Evolutionary conservation across 2,888 invertebrate genomes (phyloP).

Genomic region (Caenorhabditis auriculariae): DNA sequence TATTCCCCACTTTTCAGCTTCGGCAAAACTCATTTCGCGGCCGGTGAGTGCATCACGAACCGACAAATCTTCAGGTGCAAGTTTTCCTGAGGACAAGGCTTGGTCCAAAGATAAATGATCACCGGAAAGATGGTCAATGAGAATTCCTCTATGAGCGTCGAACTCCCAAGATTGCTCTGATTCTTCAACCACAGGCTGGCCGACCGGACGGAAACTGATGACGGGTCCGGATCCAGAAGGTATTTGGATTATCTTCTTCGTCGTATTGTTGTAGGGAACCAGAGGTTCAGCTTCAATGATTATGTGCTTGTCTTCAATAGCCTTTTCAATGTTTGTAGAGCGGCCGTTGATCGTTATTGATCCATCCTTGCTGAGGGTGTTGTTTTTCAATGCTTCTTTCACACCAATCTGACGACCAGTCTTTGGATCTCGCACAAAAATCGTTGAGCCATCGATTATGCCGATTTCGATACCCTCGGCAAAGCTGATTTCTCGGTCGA

Average conservation of each 20-base stretch:
- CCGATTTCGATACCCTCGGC: slow-evolving; percentile 72
- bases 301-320: slow-evolving; percentile 54
- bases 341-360: slow-evolving; percentile 39
- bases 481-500: slow-evolving; percentile 80
- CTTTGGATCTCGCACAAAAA: slow-evolving; percentile 81
- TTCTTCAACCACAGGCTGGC: slow-evolving; percentile 59
- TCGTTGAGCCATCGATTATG: slow-evolving; percentile 77
- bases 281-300: slow-evolving; percentile 57
- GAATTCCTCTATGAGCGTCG: slow-evolving; percentile 80
- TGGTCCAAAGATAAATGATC: slow-evolving; percentile 75
- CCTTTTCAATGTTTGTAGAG: slow-evolving; percentile 50
- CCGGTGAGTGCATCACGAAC: slow-evolving; percentile 79
- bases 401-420: slow-evolving; percentile 80
- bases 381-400: slow-evolving; percentile 80
- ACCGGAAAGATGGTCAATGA: slow-evolving; percentile 72
- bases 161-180: slow-evolving; percentile 61
- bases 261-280: slow-evolving; percentile 34
- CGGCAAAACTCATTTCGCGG: slow-evolving; percentile 68
- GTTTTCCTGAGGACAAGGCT: slow-evolving; percentile 66
- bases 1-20: slow-evolving; percentile 66
- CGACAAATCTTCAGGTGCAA: slow-evolving; percentile 66
- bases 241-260: slow-evolving; percentile 63
- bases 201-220: slow-evolving; percentile 62
- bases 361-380: slow-evolving; percentile 66
- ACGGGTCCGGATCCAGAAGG: slow-evolving; percentile 57